A percentile compares a stretch with the other conserved stretches of the same genome.
Evolutionary conservation across 64 coral and sea anemone genomes (phyloP).

Genomic region (Stichodactyla helianthus): DNA sequence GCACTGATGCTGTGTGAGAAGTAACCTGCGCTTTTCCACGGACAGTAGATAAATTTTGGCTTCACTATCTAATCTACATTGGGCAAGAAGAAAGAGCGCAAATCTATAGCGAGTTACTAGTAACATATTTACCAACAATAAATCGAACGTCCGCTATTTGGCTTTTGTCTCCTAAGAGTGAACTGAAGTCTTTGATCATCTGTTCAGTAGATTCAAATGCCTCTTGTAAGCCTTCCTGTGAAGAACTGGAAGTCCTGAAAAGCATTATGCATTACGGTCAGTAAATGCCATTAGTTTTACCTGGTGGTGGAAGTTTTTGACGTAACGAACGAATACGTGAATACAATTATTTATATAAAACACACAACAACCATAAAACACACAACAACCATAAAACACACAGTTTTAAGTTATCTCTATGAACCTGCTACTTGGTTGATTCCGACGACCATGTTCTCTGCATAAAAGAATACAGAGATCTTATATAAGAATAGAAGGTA

Average conservation of each 20-base stretch:
- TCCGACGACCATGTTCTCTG: slow-evolving; percentile 5
- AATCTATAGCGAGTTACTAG: background rate
- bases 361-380: too few relatives aligned
- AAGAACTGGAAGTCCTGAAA: background rate
- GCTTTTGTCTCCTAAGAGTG: background rate
- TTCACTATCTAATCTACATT: too few relatives aligned
- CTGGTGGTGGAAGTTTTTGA: too few relatives aligned
- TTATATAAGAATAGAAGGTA: background rate
- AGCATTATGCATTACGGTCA: background rate
- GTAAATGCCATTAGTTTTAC: too few relatives aligned
- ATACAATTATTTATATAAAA: too few relatives aligned
- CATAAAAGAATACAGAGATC: background rate
- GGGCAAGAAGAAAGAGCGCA: too few relatives aligned
- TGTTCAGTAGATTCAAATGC: background rate
- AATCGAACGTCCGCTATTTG: slow-evolving; percentile 20
- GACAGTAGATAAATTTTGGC: too few relatives aligned
- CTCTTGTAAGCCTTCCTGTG: background rate
- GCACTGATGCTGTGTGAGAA: too few relatives aligned
- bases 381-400: too few relatives aligned
- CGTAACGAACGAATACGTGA: too few relatives aligned
- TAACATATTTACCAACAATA: slow-evolving; percentile 10
- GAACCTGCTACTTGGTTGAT: background rate
- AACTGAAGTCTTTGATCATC: slow-evolving; percentile 9
- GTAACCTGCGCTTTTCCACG: too few relatives aligned
- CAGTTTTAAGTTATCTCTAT: background rate